Conservation (phyloP, 1,140 invertebrate species). For the Zaprionus inermis region DNA sequence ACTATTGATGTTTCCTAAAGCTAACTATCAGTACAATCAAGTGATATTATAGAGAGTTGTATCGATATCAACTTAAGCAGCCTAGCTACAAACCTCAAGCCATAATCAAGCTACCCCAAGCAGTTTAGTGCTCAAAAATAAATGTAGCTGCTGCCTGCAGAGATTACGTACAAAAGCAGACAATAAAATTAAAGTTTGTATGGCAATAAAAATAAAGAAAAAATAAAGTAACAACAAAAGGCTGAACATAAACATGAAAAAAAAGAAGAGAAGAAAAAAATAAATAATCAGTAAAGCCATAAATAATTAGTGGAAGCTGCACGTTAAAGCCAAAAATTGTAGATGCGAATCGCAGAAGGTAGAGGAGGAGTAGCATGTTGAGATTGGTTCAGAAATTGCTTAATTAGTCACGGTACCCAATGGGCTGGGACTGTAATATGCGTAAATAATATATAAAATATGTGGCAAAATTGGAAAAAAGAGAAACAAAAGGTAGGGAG, state of each 20-base stretch:
- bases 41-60: no score
- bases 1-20: no score
- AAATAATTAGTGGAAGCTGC: constrained; percentile 67
- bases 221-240: constrained; percentile 55
- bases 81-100: neutral
- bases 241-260: constrained; percentile 18
- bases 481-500: neutral
- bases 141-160: constrained; percentile 14
- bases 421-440: constrained; percentile 51
- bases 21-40: no score
- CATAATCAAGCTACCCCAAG: neutral
- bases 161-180: constrained; percentile 38
- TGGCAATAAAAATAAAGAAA: constrained; percentile 56
- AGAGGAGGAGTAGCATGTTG: neutral
- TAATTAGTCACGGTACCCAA: constrained; percentile 73
- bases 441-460: constrained; percentile 80
- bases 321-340: constrained; percentile 41
- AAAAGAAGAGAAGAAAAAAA: constrained; percentile 41
- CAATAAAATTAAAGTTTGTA: constrained; percentile 54
- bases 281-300: constrained; percentile 75
- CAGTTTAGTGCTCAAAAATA: neutral
- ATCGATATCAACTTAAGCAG: no score
- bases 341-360: constrained; percentile 12
- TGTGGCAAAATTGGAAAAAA: constrained; percentile 43
- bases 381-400: constrained; percentile 76